Conservation (phyloP, 2,888 invertebrate genomes). For the Eulithis prunata region DNA sequence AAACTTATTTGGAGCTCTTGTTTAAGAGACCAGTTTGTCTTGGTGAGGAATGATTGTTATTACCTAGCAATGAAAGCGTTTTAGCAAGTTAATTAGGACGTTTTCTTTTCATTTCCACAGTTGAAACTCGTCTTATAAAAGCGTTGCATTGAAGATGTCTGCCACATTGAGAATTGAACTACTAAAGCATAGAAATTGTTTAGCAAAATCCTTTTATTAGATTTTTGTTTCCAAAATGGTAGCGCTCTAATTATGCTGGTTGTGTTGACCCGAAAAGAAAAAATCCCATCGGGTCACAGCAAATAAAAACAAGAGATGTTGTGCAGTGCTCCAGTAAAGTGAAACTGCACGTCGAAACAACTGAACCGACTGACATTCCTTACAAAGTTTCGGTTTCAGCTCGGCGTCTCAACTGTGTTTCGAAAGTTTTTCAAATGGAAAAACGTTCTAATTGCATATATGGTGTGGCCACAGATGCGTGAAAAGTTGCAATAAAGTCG, state of each 20-base stretch:
- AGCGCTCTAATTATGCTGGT: constrained; percentile 22
- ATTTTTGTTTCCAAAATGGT: constrained; percentile 22
- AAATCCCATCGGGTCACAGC: constrained; percentile 21
- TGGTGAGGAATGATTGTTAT: constrained; percentile 25
- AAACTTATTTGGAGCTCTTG: constrained; percentile 41
- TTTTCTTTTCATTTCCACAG: constrained; percentile 5
- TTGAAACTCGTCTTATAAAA: neutral
- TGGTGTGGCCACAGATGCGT: constrained; percentile 42
- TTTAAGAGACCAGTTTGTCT: constrained; percentile 23
- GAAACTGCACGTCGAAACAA: constrained; percentile 23
- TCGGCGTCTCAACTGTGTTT: constrained; percentile 18
- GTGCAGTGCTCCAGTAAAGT: constrained; percentile 23
- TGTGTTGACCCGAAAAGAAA: constrained; percentile 27
- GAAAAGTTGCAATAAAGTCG: constrained; percentile 58
- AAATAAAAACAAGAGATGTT: constrained; percentile 27
- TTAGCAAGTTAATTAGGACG: constrained; percentile 11
- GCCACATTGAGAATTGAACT: neutral
- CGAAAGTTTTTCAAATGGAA: constrained; percentile 19
- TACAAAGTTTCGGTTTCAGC: constrained; percentile 19
- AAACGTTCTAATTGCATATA: constrained; percentile 30
- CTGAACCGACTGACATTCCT: constrained; percentile 27
- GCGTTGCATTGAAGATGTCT: neutral
- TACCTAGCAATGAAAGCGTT: constrained; percentile 25
- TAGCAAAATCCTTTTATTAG: constrained; percentile 9
- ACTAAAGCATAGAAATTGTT: constrained; percentile 2